Conservation (phyloP, 1,140 invertebrate genomes). For the Dufourea novaeangliae region DNA sequence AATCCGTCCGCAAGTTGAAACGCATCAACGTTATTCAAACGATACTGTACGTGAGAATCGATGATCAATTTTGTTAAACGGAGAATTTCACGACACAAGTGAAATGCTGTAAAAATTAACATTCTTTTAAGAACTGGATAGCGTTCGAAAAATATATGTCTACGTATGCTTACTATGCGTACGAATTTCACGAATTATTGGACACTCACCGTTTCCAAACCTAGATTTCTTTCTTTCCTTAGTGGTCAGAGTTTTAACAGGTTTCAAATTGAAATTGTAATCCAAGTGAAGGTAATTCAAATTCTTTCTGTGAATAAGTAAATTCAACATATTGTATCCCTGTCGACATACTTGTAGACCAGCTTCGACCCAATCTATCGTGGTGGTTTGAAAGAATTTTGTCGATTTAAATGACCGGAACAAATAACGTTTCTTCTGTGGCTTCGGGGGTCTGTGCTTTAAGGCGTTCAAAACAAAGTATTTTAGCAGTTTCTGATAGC, state of each 20-base stretch:
- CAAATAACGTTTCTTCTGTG: conserved; percentile 98
- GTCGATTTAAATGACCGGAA: conserved; percentile 99
- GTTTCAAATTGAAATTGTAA: conserved; percentile 99
- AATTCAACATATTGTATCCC: conserved; percentile 99
- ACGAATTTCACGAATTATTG: conserved; percentile 26
- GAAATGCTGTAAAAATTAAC: conserved; percentile 89
- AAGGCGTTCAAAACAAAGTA: conserved; percentile 99
- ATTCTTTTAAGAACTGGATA: not conserved
- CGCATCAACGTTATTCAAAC: conserved; percentile 99
- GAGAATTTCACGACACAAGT: conserved; percentile 99
- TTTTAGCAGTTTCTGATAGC: conserved; percentile 99
- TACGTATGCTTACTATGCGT: not conserved
- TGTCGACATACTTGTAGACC: conserved; percentile 98
- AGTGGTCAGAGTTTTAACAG: conserved; percentile 99
- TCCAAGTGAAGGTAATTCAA: conserved; percentile 99
- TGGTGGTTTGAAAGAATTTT: conserved; percentile 99
- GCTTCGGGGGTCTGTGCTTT: conserved; percentile 98
- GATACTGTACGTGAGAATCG: conserved; percentile 99
- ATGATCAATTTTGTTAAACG: conserved; percentile 98
- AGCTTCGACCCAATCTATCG: conserved; percentile 99
- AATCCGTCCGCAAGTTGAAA: conserved; percentile 99
- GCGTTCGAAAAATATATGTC: not conserved
- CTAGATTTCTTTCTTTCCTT: conserved; percentile 99
- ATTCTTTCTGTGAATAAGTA: conserved; percentile 99
- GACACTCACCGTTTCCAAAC: conserved; percentile 95